Conservation (phyloP, 2,113 vertebrate species). For the Egretta garzetta region DNA sequence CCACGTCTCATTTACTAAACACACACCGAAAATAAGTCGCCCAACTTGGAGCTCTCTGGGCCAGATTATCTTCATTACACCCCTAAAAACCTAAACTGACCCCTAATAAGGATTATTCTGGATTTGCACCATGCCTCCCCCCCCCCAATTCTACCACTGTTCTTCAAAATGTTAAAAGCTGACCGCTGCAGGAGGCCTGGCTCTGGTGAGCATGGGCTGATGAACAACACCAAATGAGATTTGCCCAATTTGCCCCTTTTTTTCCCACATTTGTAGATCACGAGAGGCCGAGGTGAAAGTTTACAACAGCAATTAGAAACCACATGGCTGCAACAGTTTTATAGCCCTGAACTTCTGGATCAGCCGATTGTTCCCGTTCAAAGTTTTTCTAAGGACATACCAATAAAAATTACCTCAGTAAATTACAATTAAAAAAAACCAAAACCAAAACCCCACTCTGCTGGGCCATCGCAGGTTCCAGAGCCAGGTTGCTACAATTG, state of each 20-base stretch:
- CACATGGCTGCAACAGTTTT: slow-evolving; percentile 9
- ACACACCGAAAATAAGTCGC: background rate
- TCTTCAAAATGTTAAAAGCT: background rate
- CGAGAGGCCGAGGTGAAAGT: background rate
- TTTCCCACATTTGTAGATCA: background rate
- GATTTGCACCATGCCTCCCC: background rate
- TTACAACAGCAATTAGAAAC: slow-evolving; percentile 22
- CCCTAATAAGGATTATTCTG: background rate
- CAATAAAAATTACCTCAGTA: background rate
- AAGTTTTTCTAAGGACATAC: background rate
- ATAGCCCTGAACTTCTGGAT: slow-evolving; percentile 7
- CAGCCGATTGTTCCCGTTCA: background rate
- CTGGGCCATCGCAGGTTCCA: background rate
- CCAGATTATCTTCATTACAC: background rate
- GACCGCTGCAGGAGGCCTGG: background rate
- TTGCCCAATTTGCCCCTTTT: background rate
- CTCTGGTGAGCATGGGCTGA: background rate
- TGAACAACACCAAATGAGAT: background rate
- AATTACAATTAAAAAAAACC: background rate
- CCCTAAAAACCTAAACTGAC: background rate
- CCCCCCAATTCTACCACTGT: rapidly evolving
- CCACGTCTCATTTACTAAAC: background rate
- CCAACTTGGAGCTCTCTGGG: background rate
- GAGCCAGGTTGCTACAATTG: rapidly evolving
- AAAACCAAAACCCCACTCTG: background rate